Evolutionary conservation across 1,140 invertebrate genomes (phyloP).

Genomic region (Calliphora vicina): DNA sequence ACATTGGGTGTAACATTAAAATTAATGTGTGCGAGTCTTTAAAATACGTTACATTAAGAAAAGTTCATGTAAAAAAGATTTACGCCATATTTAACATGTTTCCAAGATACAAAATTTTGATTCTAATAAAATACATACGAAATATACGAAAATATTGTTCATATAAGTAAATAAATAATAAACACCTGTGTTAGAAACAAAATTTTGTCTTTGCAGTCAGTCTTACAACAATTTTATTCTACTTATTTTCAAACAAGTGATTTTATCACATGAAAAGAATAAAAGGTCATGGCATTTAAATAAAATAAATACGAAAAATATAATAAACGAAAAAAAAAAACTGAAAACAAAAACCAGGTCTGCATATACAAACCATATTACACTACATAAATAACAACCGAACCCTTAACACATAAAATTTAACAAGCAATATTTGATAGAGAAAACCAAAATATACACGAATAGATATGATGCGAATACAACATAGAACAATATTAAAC

Average conservation of each 20-base stretch:
- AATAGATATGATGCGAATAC: too few species aligned
- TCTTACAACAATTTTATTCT: not conserved
- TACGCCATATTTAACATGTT: not conserved
- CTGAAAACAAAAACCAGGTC: not conserved
- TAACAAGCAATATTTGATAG: not conserved
- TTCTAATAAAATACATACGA: not conserved
- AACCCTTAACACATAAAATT: slow-evolving; percentile 3
- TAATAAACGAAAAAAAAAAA: not conserved
- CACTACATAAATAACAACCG: not conserved
- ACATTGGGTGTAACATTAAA: slow-evolving; percentile 5
- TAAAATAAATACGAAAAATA: not conserved
- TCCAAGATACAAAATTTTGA: not conserved
- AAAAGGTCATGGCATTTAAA: slow-evolving; percentile 1
- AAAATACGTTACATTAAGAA: not conserved
- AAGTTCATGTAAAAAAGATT: not conserved
- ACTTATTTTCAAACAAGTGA: not conserved
- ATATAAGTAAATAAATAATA: not conserved
- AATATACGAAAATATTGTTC: not conserved
- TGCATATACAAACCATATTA: not conserved
- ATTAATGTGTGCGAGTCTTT: not conserved
- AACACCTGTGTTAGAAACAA: not conserved
- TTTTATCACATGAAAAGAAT: slow-evolving; percentile 1
- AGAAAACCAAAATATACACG: too few species aligned
- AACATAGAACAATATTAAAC: too few species aligned
- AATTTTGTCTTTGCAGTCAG: not conserved